A percentile compares a stretch with the other conserved stretches of the same genome.
Evolutionary conservation across 2,888 invertebrate species (phyloP).

Genomic region (Lasioglossum vierecki): DNA sequence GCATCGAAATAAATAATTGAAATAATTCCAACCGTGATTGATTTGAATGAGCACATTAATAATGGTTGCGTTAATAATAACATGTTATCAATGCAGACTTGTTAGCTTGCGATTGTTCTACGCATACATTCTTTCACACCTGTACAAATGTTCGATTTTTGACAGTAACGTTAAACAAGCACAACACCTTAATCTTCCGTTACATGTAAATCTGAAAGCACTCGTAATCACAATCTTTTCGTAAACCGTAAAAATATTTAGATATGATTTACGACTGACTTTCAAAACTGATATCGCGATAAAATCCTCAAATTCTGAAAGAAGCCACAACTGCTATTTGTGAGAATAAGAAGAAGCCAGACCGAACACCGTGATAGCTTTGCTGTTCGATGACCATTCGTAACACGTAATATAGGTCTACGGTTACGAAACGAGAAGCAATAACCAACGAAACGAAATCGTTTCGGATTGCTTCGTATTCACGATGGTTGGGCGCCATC

Average conservation of each 20-base stretch:
- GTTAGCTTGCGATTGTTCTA: neutral
- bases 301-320: neutral
- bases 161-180: too few species aligned
- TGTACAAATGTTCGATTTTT: too few species aligned
- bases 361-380: conserved; percentile 32
- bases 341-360: neutral
- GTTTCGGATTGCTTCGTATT: conserved; percentile 67
- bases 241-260: neutral
- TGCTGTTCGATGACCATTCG: conserved; percentile 47
- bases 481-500: conserved; percentile 52
- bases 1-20: conserved; percentile 1
- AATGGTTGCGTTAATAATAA: neutral
- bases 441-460: conserved; percentile 66
- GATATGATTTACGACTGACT: neutral
- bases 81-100: neutral
- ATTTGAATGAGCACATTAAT: neutral
- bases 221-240: neutral
- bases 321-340: neutral
- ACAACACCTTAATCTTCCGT: neutral
- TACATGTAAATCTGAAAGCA: neutral
- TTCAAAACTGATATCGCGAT: neutral
- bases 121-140: neutral
- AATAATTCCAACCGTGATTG: neutral
- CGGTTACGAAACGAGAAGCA: conserved; percentile 63
- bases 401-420: conserved; percentile 66